phyloP scores from a whole-genome alignment of 1,140 invertebrate species.

The Danaus plexippus region DNA sequence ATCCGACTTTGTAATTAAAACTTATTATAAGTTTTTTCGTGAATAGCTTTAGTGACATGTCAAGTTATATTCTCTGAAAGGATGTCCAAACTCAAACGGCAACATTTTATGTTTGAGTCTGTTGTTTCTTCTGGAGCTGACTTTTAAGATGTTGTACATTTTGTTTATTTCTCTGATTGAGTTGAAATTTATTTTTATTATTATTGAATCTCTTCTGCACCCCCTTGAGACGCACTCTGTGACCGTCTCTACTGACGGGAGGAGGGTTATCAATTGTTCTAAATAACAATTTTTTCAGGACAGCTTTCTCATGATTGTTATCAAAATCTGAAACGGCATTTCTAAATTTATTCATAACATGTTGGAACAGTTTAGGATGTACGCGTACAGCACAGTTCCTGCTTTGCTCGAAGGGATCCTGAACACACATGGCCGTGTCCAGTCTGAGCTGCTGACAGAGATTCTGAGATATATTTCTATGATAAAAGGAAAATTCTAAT shows the following conservation, averaged over 20 bases:
- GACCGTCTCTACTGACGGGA: not conserved
- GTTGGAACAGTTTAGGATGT: constrained; percentile 27
- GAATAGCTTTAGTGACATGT: too few species aligned
- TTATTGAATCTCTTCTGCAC: constrained; percentile 1
- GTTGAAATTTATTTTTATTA: constrained; percentile 1
- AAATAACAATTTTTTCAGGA: constrained; percentile 23
- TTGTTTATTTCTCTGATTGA: not conserved
- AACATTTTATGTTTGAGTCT: too few species aligned
- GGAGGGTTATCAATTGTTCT: not conserved
- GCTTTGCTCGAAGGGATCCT: constrained; percentile 76
- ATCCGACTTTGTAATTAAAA: too few species aligned
- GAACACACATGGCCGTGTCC: constrained; percentile 69
- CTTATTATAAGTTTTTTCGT: too few species aligned
- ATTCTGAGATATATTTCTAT: constrained; percentile 37
- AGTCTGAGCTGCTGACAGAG: constrained; percentile 44
- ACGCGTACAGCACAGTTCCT: constrained; percentile 68
- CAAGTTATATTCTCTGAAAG: too few species aligned
- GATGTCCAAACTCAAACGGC: too few species aligned
- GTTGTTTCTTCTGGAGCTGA: too few species aligned
- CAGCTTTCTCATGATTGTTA: constrained; percentile 4
- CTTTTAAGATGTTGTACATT: not conserved
- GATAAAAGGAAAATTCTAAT: constrained; percentile 55
- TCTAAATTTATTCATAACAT: constrained; percentile 21
- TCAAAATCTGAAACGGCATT: constrained; percentile 23
- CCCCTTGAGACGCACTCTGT: not conserved